Base-by-base conservation (phyloP, 2,797 vertebrate species). In the Mycteria americana region DNA sequence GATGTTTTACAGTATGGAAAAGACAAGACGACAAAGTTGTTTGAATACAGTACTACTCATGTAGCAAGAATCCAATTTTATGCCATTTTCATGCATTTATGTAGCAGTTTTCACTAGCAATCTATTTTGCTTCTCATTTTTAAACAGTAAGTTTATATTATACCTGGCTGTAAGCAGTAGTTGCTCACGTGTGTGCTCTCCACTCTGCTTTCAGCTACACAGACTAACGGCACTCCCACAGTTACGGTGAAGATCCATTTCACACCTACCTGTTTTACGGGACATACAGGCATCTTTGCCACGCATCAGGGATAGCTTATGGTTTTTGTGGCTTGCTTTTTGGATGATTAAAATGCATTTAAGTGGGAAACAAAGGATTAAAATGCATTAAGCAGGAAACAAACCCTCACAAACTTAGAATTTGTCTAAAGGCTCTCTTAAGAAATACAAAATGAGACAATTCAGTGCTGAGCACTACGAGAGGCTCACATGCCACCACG, bases 131-230 rank as follows among this genome's bases (percentile, higher is more conserved):
- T 27, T 16, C 69, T 57, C 8, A 2, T 30, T 64, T 48, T 70
- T 16, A 33, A 23, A 33, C 14, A 13, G n/a, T 7, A 35, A 9
- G 30, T 8, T 6, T 13, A 1, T 11, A 6, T 11, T 5, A 3
- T 1, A 33, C 13, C 35, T 30, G 41, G 35, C 37, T 7, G 28
- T 4, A 25, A 19, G 46, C 65, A 51, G 65, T 4, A 8, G n/a
- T 1, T 10, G 18, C 57, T 48, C 8, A 0, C 0, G 9, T 1
- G 0, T 3, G 43, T 4, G 43, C 53, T 10, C 35, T 15, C 37
- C 5, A 0, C 64, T 10, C 21, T 2, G 50, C 30, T 13, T 21
- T 18, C 22, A 28, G 53, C 78, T 4, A 2, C 23, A 1, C 12
- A 21, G 30, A 33, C 33, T 3, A 2, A 11, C 0, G 10, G 27